Conservation (phyloP, 2,113 vertebrate species). For the Hippocampus comes region DNA sequence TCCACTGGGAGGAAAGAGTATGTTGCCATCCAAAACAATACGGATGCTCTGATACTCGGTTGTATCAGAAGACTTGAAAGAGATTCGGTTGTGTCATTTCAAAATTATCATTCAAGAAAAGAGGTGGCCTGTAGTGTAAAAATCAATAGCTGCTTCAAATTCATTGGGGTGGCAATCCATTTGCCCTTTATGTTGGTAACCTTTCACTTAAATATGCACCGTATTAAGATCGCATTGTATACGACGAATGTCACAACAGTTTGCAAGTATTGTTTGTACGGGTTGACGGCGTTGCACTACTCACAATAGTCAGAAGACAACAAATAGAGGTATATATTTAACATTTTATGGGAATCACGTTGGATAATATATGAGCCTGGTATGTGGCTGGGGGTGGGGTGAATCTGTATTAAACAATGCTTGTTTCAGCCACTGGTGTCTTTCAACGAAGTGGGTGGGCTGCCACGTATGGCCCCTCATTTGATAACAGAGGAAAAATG, state of each 20-base stretch:
- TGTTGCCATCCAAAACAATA: constrained; percentile 2
- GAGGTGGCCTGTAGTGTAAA: constrained; percentile 78
- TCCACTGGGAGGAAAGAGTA: constrained; percentile 6
- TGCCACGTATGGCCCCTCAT: constrained; percentile 58
- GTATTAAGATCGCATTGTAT: constrained; percentile 83
- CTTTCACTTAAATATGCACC: constrained; percentile 82
- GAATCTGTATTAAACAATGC: constrained; percentile 63
- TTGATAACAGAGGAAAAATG: constrained; percentile 41
- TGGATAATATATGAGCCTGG: constrained; percentile 40
- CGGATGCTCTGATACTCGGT: constrained; percentile 11
- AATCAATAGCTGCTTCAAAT: constrained; percentile 82
- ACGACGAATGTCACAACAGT: constrained; percentile 80
- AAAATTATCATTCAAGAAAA: constrained; percentile 79
- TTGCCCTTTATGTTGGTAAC: constrained; percentile 83
- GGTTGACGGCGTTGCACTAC: constrained; percentile 74
- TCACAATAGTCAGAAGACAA: constrained; percentile 52
- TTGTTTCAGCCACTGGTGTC: constrained; percentile 57
- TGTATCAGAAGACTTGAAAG: constrained; percentile 64
- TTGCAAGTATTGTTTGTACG: constrained; percentile 73
- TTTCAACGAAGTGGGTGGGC: constrained; percentile 68
- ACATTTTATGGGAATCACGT: constrained; percentile 3
- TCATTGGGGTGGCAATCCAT: constrained; percentile 78
- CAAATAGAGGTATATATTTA: too few species aligned
- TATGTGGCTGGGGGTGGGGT: constrained; percentile 19
- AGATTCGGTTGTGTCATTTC: constrained; percentile 69